Conservation (phyloP, 2,113 vertebrate species). For the Alosa alosa region DNA sequence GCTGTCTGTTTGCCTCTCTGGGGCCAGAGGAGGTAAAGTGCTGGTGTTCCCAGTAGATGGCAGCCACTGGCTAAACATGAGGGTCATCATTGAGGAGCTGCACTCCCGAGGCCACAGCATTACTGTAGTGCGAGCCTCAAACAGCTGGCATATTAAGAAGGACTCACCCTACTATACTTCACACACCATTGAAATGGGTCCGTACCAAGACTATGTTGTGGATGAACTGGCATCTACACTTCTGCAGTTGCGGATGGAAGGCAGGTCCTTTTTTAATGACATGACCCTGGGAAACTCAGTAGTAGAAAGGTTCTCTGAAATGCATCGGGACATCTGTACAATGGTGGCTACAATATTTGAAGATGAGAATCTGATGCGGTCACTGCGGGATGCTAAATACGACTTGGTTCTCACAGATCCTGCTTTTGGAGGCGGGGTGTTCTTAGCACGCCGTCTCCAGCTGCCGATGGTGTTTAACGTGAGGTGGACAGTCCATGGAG, state of each 20-base stretch:
- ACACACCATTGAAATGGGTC: slow-evolving; percentile 29
- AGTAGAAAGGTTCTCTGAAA: background rate
- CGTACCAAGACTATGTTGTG: background rate
- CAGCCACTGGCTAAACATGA: slow-evolving; percentile 52
- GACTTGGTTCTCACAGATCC: slow-evolving; percentile 56
- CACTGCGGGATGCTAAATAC: slow-evolving; percentile 38
- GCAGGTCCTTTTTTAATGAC: slow-evolving; percentile 16
- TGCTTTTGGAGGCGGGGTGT: slow-evolving; percentile 46
- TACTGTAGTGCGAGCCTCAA: slow-evolving; percentile 33
- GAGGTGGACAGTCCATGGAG: slow-evolving; percentile 51
- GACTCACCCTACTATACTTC: slow-evolving; percentile 39
- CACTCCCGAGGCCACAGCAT: slow-evolving; percentile 40
- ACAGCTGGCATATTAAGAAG: slow-evolving; percentile 39
- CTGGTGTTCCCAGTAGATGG: slow-evolving; percentile 43
- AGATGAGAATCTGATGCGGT: slow-evolving; percentile 36
- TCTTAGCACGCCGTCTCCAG: slow-evolving; percentile 50
- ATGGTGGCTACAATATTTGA: slow-evolving; percentile 48
- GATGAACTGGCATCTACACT: background rate
- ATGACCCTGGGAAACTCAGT: background rate
- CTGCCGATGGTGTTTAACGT: slow-evolving; percentile 55
- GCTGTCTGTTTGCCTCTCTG: slow-evolving; percentile 22
- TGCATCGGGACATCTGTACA: slow-evolving; percentile 22
- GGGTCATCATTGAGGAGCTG: slow-evolving; percentile 38
- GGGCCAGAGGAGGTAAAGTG: slow-evolving; percentile 27
- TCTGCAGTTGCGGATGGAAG: background rate